Evolutionary conservation across 1,140 invertebrate species (phyloP).

Genomic region (Orussus abietinus): DNA sequence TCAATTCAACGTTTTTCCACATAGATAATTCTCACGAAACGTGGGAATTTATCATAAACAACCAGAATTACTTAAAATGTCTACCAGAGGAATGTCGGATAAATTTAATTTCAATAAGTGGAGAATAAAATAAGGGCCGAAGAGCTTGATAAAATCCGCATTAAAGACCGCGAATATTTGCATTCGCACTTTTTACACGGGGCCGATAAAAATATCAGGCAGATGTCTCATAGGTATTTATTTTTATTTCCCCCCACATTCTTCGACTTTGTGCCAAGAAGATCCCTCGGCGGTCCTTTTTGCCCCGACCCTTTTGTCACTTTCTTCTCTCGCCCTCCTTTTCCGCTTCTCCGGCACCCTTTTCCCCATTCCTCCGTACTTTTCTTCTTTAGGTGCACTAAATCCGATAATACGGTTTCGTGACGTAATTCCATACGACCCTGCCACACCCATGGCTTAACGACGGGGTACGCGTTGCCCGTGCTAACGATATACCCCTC

Average conservation of each 20-base stretch:
- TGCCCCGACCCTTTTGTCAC: background rate
- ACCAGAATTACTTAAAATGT: no score
- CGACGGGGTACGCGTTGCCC: background rate
- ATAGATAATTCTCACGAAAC: no score
- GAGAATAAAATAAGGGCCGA: no score
- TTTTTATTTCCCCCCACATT: background rate
- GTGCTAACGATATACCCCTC: constrained; percentile 1
- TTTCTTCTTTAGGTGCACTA: constrained; percentile 1
- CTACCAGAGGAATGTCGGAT: no score
- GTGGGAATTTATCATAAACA: no score
- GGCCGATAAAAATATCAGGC: no score
- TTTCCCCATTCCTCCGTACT: background rate
- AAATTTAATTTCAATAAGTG: no score
- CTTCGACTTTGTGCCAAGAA: no score
- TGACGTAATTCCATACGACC: constrained; percentile 12
- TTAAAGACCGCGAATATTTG: no score
- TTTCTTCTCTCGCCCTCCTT: background rate
- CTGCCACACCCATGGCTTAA: constrained; percentile 13
- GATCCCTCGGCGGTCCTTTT: background rate
- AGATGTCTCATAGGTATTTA: background rate
- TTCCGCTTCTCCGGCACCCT: background rate
- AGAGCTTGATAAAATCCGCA: no score
- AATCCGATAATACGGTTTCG: constrained; percentile 18
- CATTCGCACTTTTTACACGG: no score
- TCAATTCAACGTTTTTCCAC: no score